Evolutionary conservation across 1,140 invertebrate species (phyloP).

Genomic region (Trichoplusia ni): DNA sequence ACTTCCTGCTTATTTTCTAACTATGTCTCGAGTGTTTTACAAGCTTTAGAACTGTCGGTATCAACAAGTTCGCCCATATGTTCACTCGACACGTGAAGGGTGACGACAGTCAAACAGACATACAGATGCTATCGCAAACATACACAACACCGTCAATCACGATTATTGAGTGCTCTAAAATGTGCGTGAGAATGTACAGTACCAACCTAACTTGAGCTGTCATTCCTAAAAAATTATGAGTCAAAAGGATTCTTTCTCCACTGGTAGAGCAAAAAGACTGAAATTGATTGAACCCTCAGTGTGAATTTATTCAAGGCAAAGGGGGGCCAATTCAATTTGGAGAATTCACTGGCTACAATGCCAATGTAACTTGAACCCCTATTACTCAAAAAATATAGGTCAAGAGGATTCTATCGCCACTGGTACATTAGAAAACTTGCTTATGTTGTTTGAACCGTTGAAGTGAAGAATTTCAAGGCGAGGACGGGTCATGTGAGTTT

Average conservation of each 20-base stretch:
- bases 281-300: constrained; percentile 8
- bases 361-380: background rate
- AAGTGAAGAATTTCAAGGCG: background rate
- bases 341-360: too few species aligned
- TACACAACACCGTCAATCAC: constrained; percentile 34
- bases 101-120: constrained; percentile 34
- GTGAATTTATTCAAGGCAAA: constrained; percentile 1
- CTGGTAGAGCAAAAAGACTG: background rate
- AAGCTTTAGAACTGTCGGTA: constrained; percentile 1
- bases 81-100: constrained; percentile 31
- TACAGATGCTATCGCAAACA: constrained; percentile 31
- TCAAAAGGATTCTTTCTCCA: constrained; percentile 11
- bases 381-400: background rate
- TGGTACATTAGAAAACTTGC: background rate
- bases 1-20: constrained; percentile 14
- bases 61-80: too few species aligned
- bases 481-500: constrained; percentile 10
- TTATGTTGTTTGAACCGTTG: constrained; percentile 16
- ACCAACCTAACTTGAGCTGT: constrained; percentile 13
- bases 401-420: background rate
- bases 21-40: too few species aligned
- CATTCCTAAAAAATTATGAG: background rate
- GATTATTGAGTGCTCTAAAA: constrained; percentile 29
- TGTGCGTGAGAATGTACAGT: constrained; percentile 24
- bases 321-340: constrained; percentile 16